Conservation (phyloP, 2,797 vertebrate genomes). For the Darevskia mixta region DNA sequence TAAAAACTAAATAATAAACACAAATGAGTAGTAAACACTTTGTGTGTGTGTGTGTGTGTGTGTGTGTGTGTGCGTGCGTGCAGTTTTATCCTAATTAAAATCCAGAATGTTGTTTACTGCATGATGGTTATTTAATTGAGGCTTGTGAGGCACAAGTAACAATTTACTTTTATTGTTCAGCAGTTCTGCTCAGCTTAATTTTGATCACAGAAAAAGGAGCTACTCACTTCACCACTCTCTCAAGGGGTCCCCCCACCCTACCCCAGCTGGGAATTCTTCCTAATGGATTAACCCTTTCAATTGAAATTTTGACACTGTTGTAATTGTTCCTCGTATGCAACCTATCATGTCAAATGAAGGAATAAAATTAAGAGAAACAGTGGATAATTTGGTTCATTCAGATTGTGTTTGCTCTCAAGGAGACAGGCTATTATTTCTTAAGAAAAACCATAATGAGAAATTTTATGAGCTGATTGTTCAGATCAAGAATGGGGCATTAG, state of each 20-base stretch:
- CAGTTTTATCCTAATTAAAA: conserved; percentile 71
- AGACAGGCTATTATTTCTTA: conserved; percentile 71
- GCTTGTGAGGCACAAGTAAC: conserved; percentile 61
- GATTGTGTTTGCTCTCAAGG: conserved; percentile 64
- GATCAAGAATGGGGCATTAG: conserved; percentile 64
- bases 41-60: too few species aligned
- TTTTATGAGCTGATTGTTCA: conserved; percentile 70
- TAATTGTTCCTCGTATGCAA: conserved; percentile 61
- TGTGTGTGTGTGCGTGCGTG: background rate
- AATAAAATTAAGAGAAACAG: conserved; percentile 61
- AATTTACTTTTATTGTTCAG: conserved; percentile 72
- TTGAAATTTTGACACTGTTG: background rate
- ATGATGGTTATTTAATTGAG: conserved; percentile 70
- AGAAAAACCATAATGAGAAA: conserved; percentile 72
- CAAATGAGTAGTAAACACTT: conserved; percentile 43
- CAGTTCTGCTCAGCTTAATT: conserved; percentile 63
- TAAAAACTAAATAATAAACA: conserved; percentile 38
- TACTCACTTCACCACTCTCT: conserved; percentile 49
- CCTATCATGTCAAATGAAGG: conserved; percentile 44
- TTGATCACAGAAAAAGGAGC: conserved; percentile 56
- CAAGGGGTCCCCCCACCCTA: conserved; percentile 3
- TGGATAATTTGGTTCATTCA: conserved; percentile 69
- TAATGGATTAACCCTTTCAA: conserved; percentile 66
- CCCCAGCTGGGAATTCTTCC: conserved; percentile 44
- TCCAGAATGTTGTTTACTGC: conserved; percentile 62